Base-by-base conservation (phyloP, 2,888 invertebrate species). In the Lepetodrilus schrolli region DNA sequence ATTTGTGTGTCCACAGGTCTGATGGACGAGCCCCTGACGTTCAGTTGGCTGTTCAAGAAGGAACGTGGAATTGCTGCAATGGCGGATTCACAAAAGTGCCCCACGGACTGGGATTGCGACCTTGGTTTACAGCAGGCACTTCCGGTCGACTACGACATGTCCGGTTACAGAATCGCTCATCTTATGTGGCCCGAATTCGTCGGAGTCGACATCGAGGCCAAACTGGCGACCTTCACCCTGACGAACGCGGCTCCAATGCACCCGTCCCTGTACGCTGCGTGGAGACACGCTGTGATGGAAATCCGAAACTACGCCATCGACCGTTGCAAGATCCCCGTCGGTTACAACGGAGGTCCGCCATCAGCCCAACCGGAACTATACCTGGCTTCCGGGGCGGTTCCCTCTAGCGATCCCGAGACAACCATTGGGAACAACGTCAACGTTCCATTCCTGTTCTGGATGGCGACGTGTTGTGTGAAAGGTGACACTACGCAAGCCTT, bases 191-290 rank as follows among this genome's bases (percentile, higher is more conserved):
- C 86, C 0, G 83, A 84, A 26, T 68, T 86, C n/a, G 78, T 82
- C 47, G 84, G 84, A 0, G 75, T 77, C 26, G 80, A 82, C 13
- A 75, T 85, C 0, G 79, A 76, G 30, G 72, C 81, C 2, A 74
- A 81, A 36, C 72, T 86, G 7, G 74, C 87, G 0, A 80, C 86
- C 1, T 83, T 83, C 51, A 82, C 86, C 4, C 43, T 86, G 76
- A 86, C 87, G 49, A 87, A 87, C 74, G 79, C 83, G 10, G 84
- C 82, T 0, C 86, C 87, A 3, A 80, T 86, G 75, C 83, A 85
- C 26, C 70, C 80, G 4, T 80, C 83, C 13, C 73, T 86, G n/a
- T 81, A 81, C 70, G 58, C 82, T 0, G 79, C 78, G 17, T 86
- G 87, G 87, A 80, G 80, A 47, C 75, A 76, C 5, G 80, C 80